Conservation (phyloP, 2,113 vertebrate genomes). For the Uria aalge region DNA sequence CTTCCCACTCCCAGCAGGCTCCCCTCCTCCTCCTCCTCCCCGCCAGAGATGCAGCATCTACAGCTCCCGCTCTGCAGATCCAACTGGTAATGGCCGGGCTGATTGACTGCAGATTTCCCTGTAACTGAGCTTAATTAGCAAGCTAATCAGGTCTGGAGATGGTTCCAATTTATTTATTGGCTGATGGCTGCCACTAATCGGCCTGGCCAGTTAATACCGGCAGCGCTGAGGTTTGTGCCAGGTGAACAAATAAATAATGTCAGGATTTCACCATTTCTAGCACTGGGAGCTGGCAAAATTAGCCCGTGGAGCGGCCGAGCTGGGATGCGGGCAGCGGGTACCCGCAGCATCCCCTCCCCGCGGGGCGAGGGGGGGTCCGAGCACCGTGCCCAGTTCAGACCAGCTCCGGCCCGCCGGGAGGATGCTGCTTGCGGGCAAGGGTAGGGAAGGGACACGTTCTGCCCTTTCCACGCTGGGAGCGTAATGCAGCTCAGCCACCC, state of each 20-base stretch:
- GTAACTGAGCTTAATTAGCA: constrained; percentile 66
- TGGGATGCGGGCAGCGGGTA: not conserved
- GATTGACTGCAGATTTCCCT: constrained; percentile 63
- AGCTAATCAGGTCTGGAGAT: constrained; percentile 63
- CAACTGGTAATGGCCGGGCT: not conserved
- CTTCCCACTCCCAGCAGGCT: not conserved
- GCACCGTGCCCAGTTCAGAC: accelerated
- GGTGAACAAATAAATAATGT: not conserved
- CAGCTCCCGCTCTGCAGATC: not conserved
- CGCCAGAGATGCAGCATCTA: not conserved
- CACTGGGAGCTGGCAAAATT: not conserved
- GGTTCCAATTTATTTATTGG: constrained; percentile 64
- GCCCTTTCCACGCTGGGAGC: not conserved
- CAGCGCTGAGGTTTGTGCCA: not conserved
- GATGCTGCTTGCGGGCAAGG: not conserved
- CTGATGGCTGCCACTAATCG: constrained; percentile 42
- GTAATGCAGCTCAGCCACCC: not conserved
- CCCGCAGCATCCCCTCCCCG: not conserved
- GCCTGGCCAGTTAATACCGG: constrained; percentile 13
- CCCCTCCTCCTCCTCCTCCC: not conserved
- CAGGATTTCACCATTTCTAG: not conserved
- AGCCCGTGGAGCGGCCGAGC: accelerated
- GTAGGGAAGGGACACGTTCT: not conserved
- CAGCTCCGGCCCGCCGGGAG: not conserved
- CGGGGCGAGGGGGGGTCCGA: not conserved